phyloP scores from a whole-genome alignment of 2,113 vertebrate genomes.

The Telmatochromis sp. region DNA sequence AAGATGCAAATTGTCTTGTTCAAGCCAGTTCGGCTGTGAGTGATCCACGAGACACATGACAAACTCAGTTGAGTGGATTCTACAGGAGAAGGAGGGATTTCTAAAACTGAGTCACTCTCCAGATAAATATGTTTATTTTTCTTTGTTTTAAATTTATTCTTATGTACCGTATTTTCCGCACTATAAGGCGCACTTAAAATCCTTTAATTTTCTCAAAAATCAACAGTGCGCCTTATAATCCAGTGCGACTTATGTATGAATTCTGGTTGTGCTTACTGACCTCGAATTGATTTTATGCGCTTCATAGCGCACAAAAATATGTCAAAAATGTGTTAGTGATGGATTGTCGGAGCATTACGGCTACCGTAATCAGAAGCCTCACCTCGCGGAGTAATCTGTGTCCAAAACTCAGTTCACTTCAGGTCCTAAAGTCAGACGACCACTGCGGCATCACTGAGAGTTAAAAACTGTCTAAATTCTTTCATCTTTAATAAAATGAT shows the following conservation, averaged over 20 bases:
- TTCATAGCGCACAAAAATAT: not conserved
- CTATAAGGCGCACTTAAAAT: not conserved
- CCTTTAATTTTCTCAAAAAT: not conserved
- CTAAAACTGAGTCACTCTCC: not conserved
- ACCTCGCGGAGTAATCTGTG: not conserved
- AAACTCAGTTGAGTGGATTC: not conserved
- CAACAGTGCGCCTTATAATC: not conserved
- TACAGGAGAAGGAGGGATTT: not conserved
- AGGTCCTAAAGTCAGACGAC: not conserved
- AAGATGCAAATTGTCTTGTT: conserved; percentile 36
- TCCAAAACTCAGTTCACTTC: not conserved
- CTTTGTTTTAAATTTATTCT: not conserved
- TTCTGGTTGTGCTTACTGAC: not conserved
- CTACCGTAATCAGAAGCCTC: not conserved
- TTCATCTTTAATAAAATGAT: not conserved
- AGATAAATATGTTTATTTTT: not conserved
- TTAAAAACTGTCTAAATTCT: not conserved
- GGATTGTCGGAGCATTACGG: not conserved
- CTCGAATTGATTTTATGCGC: not conserved
- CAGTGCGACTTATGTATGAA: not conserved
- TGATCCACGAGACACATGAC: not conserved
- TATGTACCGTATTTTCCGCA: not conserved
- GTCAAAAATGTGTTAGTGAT: not conserved
- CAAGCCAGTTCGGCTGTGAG: not conserved
- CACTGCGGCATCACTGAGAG: not conserved